A percentile compares a stretch with the other conserved stretches of the same genome.
phyloP scores from a whole-genome alignment of 2,113 vertebrate species.

The Hippoglossus stenolepis region DNA sequence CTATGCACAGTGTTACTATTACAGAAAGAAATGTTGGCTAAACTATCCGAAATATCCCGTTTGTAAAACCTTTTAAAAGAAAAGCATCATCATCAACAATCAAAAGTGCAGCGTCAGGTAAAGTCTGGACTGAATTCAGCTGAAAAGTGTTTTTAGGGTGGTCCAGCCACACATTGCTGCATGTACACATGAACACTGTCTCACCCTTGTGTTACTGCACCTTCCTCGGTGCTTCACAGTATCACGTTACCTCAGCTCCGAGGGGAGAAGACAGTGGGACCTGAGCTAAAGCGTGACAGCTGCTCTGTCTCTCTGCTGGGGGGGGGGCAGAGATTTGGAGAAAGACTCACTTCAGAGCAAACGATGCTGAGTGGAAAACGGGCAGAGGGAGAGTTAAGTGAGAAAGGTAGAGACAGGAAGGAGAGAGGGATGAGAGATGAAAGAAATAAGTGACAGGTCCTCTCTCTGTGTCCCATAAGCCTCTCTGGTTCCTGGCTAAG shows the following conservation, averaged over 20 bases:
- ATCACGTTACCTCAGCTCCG: conserved; percentile 10
- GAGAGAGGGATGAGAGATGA: conserved; percentile 53
- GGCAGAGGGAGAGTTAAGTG: conserved; percentile 51
- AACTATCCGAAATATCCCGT: no score
- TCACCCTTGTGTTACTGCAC: neutral
- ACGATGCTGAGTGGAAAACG: conserved; percentile 1
- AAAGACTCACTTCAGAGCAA: conserved; percentile 48
- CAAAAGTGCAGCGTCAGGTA: neutral
- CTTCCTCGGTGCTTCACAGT: conserved; percentile 8
- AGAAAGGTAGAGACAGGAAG: conserved; percentile 25
- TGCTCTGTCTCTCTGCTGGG: conserved; percentile 33
- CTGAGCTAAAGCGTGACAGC: conserved; percentile 55
- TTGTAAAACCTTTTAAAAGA: no score
- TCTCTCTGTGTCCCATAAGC: conserved; percentile 30
- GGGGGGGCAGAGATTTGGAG: neutral
- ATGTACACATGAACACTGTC: neutral
- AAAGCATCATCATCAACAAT: no score
- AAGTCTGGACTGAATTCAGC: neutral
- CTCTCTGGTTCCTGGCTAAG: conserved; percentile 49
- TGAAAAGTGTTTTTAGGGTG: no score
- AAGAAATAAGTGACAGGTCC: conserved; percentile 46
- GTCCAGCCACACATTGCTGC: neutral
- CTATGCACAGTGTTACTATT: no score
- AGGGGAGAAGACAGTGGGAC: conserved; percentile 26
- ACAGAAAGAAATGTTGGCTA: no score